A percentile compares a stretch with the other conserved stretches of the same genome.
Conservation (phyloP, 2,888 invertebrate genomes). For the Monoplex corrugatus region DNA sequence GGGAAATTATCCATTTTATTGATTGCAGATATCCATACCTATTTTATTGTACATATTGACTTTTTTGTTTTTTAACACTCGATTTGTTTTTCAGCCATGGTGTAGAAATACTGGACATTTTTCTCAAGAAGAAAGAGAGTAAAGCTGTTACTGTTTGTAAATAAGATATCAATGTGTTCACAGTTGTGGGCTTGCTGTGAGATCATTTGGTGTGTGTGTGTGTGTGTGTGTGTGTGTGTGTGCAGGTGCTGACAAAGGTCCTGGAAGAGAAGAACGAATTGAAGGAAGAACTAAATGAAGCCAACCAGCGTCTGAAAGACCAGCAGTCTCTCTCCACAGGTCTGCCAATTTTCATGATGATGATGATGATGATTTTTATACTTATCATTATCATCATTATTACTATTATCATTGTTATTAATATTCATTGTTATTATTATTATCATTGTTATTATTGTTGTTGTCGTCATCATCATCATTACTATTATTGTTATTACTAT, state of each 20-base stretch:
- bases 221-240: background rate
- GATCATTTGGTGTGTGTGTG: background rate
- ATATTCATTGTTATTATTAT: too few relatives aligned
- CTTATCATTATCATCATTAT: background rate
- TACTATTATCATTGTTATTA: background rate
- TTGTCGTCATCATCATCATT: background rate
- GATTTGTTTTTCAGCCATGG: too few relatives aligned
- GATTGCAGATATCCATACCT: too few relatives aligned
- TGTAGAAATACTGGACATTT: too few relatives aligned
- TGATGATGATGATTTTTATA: background rate
- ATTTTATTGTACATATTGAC: too few relatives aligned
- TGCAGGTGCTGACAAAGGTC: conserved; percentile 65
- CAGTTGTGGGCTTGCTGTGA: background rate
- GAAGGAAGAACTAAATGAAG: conserved; percentile 77
- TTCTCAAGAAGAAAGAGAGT: too few relatives aligned
- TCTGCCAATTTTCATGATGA: conserved; percentile 17
- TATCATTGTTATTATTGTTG: background rate
- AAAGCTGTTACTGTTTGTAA: too few relatives aligned
- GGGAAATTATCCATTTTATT: too few relatives aligned
- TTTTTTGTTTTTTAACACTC: too few relatives aligned
- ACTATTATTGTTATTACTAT: background rate
- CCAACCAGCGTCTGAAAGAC: conserved; percentile 68
- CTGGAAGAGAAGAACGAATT: conserved; percentile 73
- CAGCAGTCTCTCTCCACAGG: conserved; percentile 82
- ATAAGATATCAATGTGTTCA: too few relatives aligned